Base-by-base conservation (phyloP, 2,113 vertebrate genomes). In the Ochotona curzoniae region DNA sequence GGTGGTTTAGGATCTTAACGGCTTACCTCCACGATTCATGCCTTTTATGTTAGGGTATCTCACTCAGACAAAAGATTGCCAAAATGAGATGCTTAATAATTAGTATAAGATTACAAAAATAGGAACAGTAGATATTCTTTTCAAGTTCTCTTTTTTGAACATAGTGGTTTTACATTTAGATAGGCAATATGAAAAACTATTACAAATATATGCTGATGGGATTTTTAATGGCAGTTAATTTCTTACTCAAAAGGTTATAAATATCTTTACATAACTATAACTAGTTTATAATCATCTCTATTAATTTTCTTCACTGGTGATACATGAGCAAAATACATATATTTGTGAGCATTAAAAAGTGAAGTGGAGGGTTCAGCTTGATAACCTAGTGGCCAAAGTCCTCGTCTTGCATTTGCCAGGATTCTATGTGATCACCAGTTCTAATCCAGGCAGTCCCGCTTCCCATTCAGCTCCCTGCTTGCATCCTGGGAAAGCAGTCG, bases 1-100 rank as follows among this genome's bases (percentile, higher is more conserved):
- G 90, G 91, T 79, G 81, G 76, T 91, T 95, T 76, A 94, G 89
- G 94, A 94, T 94, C 95, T 97, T 96, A 96, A 94, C 94, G 81
- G 83, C 91, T 94, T 96, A 93, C 89, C 93, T 97, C 91, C 91
- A 96, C 76, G 74, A 96, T 89, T 96, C 83, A 85, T 94, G 89
- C 63, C 90, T 79, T 90, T 66, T n/a, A 32, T 93, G 87, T 96
- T 80, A 91, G 32, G 87, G 69, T n/a, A 83, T 89, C 74, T 93
- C 44, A 79, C 26, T 94, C 51, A 79, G 61, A 54, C 66, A 92
- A 92, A 44, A 94, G 79, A 63, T 44, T 69, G 70, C 25, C 28
- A 91, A 93, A 93, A 74, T 81, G 73, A 69, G 91, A 90, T 5
- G 10, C 17, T 94, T 76, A 83, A 64, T 92, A 95, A 94, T 93